These are phyloP conservation scores for human (Homo sapiens) DNA, from an alignment of 2,113 vertebrate species.

Conservation along the genomic window GRCh38 chr6:79839001-79839500, in stretches of 20 bases:
- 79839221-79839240: neutral
- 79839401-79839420: neutral
- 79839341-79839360: neutral
- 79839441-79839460: neutral
- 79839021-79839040: neutral
- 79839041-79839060: neutral
- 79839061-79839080: neutral
- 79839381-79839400: neutral
- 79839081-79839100: neutral
- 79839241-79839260: neutral
- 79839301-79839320: neutral
- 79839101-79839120: neutral
- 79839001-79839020: neutral
- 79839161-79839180: neutral
- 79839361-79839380: neutral
- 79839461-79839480: neutral
- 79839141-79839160: neutral
- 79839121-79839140: neutral
- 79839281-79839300: neutral
- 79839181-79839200: neutral
- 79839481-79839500: neutral
- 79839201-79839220: neutral
- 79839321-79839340: neutral
- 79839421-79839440: neutral
- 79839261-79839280: neutral